Percentiles rank a stretch among this genome's conserved stretches.
Evolutionary conservation across 2,888 invertebrate species (phyloP).

Genomic region (Crioceris asparagi): DNA sequence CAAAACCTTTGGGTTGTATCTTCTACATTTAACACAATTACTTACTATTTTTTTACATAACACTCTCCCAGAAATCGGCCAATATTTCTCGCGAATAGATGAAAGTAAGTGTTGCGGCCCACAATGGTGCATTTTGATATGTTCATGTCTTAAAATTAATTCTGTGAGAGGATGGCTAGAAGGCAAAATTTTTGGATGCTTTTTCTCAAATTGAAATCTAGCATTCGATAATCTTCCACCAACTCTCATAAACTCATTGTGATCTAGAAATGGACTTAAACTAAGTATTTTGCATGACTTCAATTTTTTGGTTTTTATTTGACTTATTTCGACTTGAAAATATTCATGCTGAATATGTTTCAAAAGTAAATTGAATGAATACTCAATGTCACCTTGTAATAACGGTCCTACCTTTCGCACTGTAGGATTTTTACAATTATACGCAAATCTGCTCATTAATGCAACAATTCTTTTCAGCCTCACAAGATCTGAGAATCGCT

Average conservation of each 20-base stretch:
- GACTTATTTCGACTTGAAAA: too few species aligned
- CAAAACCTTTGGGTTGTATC: slow-evolving; percentile 9
- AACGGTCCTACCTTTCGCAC: too few species aligned
- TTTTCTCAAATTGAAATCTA: slow-evolving; percentile 13
- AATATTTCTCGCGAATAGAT: slow-evolving; percentile 17
- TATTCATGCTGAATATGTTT: too few species aligned
- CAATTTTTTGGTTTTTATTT: too few species aligned
- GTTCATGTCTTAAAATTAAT: slow-evolving; percentile 14
- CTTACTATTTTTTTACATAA: slow-evolving; percentile 13
- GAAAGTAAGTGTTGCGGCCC: slow-evolving; percentile 15
- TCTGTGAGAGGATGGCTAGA: slow-evolving; percentile 13
- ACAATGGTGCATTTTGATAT: slow-evolving; percentile 13
- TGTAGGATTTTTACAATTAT: too few species aligned
- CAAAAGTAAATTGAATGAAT: too few species aligned
- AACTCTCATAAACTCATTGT: slow-evolving; percentile 13
- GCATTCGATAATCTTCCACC: slow-evolving; percentile 16
- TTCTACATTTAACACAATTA: slow-evolving; percentile 15
- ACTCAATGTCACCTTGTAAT: too few species aligned
- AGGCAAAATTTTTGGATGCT: slow-evolving; percentile 17
- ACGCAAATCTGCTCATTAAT: too few species aligned
- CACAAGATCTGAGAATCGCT: too few species aligned
- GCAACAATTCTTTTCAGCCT: too few species aligned
- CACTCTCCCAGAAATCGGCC: slow-evolving; percentile 16
- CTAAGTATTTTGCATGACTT: too few species aligned
- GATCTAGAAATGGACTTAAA: slow-evolving; percentile 17